A percentile compares a stretch with the other conserved stretches of the same genome.
phyloP scores from a whole-genome alignment of 2,888 invertebrate genomes.

The Erynnis tages region DNA sequence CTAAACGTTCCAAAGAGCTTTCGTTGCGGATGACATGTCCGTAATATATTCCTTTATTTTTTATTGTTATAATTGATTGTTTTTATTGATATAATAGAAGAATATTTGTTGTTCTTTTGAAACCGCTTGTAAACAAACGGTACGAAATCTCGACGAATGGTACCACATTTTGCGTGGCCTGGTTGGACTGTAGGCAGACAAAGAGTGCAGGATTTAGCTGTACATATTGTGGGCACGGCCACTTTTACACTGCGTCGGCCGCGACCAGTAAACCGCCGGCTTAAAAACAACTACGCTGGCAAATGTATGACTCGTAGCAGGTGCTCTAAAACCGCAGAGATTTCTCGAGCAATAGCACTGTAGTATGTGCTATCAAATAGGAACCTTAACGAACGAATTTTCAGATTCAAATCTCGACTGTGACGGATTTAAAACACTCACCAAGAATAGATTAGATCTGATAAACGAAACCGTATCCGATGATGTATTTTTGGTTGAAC shows the following conservation, averaged over 20 bases:
- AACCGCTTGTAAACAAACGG: background rate
- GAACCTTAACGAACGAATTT: background rate
- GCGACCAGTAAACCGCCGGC: slow-evolving; percentile 9
- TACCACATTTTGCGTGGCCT: slow-evolving; percentile 4
- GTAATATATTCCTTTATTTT: background rate
- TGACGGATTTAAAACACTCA: too few relatives aligned
- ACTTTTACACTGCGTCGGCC: slow-evolving; percentile 15
- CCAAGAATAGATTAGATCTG: too few relatives aligned
- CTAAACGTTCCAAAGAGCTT: too few relatives aligned
- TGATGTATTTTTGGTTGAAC: background rate
- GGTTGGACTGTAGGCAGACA: slow-evolving; percentile 20
- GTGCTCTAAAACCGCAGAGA: slow-evolving; percentile 13
- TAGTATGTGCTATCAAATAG: background rate
- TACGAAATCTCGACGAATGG: slow-evolving; percentile 1
- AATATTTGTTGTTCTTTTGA: too few relatives aligned
- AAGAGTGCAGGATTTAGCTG: slow-evolving; percentile 12
- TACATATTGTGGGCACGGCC: slow-evolving; percentile 7
- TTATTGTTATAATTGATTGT: background rate
- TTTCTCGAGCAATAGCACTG: background rate
- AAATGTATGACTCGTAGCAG: slow-evolving; percentile 14
- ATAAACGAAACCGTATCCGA: too few relatives aligned
- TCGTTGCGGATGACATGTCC: too few relatives aligned
- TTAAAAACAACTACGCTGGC: slow-evolving; percentile 19
- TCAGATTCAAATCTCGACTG: too few relatives aligned
- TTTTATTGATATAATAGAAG: background rate